Conservation (phyloP, 1,140 invertebrate species). For the Alviniconcha marisindica region DNA sequence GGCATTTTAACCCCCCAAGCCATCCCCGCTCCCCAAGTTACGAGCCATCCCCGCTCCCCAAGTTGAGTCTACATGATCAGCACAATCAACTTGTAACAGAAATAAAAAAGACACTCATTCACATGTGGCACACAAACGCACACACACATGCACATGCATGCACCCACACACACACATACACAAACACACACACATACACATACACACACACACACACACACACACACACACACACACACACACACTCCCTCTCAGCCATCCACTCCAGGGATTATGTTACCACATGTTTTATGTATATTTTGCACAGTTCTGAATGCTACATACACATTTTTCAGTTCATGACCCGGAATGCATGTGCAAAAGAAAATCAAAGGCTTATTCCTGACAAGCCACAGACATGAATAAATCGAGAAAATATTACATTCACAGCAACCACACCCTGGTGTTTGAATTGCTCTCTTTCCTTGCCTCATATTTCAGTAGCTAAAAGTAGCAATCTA, state of each 20-base stretch:
- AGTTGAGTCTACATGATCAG: no score
- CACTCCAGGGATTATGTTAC: no score
- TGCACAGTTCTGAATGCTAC: no score
- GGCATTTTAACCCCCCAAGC: no score
- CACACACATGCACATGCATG: not conserved
- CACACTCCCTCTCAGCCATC: not conserved
- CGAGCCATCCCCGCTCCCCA: no score
- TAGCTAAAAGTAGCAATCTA: no score
- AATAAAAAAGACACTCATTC: not conserved
- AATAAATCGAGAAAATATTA: not conserved
- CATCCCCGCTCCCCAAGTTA: no score
- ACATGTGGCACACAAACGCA: not conserved
- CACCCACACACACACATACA: not conserved
- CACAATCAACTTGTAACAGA: not conserved
- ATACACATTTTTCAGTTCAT: no score
- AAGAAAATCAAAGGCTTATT: not conserved
- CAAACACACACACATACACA: not conserved
- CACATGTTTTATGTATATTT: no score
- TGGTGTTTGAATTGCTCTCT: no score
- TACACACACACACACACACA: slow-evolving; percentile 9
- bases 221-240: not conserved
- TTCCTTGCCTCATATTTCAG: no score
- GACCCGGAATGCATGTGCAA: no score
- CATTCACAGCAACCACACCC: not conserved
- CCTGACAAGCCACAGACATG: not conserved